Evolutionary conservation across 2,113 vertebrate genomes (phyloP).

Genomic region (Pollachius pollachius): DNA sequence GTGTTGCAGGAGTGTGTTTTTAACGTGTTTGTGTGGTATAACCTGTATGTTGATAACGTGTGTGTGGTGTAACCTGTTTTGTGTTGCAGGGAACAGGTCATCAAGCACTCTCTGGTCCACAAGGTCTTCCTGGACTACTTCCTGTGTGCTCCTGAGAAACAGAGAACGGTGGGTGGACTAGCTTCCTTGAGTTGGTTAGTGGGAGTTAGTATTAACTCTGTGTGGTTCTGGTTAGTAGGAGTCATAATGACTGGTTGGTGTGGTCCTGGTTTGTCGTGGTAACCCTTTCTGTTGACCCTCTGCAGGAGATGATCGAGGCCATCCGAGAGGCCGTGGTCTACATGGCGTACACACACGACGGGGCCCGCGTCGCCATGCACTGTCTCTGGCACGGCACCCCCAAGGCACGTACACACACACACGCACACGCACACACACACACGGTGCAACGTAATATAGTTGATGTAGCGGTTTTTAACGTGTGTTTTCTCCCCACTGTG

Average conservation of each 20-base stretch:
- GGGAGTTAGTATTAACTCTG: neutral
- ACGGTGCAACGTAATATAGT: no score
- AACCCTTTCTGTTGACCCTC: neutral
- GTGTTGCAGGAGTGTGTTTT: no score
- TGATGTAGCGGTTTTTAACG: no score
- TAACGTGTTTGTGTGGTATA: no score
- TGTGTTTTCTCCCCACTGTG: no score
- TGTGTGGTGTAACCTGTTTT: neutral
- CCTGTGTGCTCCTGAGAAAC: constrained; percentile 77
- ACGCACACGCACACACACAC: neutral
- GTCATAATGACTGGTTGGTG: neutral
- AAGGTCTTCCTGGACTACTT: constrained; percentile 97
- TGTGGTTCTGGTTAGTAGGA: no score
- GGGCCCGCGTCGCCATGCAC: constrained; percentile 91
- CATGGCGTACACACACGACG: constrained; percentile 92
- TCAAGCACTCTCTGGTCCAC: constrained; percentile 96
- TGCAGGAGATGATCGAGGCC: constrained; percentile 93
- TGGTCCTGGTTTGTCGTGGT: neutral
- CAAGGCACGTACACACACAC: constrained; percentile 73
- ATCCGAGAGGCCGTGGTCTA: constrained; percentile 92
- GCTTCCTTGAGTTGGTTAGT: no score
- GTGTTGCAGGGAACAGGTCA: constrained; percentile 86
- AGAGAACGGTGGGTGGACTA: constrained; percentile 79
- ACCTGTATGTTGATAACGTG: neutral
- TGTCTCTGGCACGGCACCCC: constrained; percentile 94